Evolutionary conservation across 2,888 invertebrate species (phyloP), one percentile per base, ranked within the genome.

Genomic region (Luffia ferchaultella): DNA sequence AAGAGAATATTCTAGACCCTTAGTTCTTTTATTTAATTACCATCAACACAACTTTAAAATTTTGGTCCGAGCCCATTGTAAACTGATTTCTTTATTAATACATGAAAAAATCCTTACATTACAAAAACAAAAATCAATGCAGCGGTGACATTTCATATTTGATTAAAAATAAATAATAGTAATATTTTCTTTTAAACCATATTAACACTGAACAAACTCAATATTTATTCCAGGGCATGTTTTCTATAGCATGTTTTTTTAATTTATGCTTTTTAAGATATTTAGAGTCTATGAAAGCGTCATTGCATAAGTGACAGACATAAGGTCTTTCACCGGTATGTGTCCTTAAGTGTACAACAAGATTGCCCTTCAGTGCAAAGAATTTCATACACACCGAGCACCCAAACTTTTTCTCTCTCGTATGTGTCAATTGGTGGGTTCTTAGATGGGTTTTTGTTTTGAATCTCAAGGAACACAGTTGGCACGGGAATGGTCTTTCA

Each of bases 341-440:
- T 0, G 84, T 85, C 2, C 85, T 59, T 45, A 82, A 62, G 60
- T 86, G 85, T 1, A 85, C 82, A 0, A 85, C 83, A 42, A 85
- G 63, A 55, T 85, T 85, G 0, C 85, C 85, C 63, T 85, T 85
- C 2, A 85, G 55, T 0, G 85, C 83, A 62, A 85, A 85, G 64
- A 83, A 85, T 51, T 85, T 85, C 83, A 83, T 77, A 57, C 85
- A 85, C 43, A 84, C 77, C 0, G 85, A 84, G 57, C 85, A 85
- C 1, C 85, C 84, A 64, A 85, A 85, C 53, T 82, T 80, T 59
- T 84, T 85, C 51, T 85, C 85, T 12, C 85, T 67, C 0, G 85
- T 85, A 54, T 85, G 85, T 9, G 85, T 85, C 1, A 85, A 61
- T 56, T 85, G 85, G 55, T 85, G 85, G 1, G 85, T 85, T 2